Evolutionary conservation across 2,113 vertebrate genomes (phyloP), one percentile per base, ranked within the genome.

Genomic region (Sander lucioperca): DNA sequence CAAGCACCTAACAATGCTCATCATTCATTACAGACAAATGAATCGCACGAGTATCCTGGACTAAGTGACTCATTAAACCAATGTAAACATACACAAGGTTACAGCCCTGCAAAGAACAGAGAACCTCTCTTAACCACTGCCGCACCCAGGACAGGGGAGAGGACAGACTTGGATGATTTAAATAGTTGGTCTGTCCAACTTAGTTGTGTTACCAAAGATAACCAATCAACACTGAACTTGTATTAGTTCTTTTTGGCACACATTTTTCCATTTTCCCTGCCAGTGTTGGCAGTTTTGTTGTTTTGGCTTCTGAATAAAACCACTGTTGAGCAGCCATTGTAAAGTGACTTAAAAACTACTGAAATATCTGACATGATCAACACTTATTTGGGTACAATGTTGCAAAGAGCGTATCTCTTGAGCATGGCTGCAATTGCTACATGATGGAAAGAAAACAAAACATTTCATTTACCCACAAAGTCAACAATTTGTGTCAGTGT

Each of bases 61-160:
- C 66, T 79, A 69, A 59, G 83, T 81, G 73, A 89, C 80, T 91
- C 62, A 91, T 90, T 92, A 84, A 87, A 78, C 71, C 76, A 77
- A 48, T 23, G 74, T 75, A 80, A 88, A 91, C 74, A 91, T 72
- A 74, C 16, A 4, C 21, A 78, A 72, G 79, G 81, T 68, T 70
- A 70, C 45, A 73, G 50, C 15, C 13, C 45, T 57, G 53, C 45
- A 70, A 64, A 68, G 57, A 61, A 79, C 45, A 68, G 50, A 62
- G 56, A 78, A 23, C 25, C 27, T 30, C 48, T 67, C 56, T 58
- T 65, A 43, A 71, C 39, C 18, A 25, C 27, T 39, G 74, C 73
- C 23, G 56, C n/a, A 72, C 64, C 43, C 19, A 51, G 18, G 48
- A 16, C 43, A 58, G 30, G 12, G 12, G 19, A 50, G 61, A 48